Evolutionary conservation across 2,113 vertebrate genomes (phyloP), one percentile per base, ranked within the genome.

Genomic region (Hyaena hyaena): DNA sequence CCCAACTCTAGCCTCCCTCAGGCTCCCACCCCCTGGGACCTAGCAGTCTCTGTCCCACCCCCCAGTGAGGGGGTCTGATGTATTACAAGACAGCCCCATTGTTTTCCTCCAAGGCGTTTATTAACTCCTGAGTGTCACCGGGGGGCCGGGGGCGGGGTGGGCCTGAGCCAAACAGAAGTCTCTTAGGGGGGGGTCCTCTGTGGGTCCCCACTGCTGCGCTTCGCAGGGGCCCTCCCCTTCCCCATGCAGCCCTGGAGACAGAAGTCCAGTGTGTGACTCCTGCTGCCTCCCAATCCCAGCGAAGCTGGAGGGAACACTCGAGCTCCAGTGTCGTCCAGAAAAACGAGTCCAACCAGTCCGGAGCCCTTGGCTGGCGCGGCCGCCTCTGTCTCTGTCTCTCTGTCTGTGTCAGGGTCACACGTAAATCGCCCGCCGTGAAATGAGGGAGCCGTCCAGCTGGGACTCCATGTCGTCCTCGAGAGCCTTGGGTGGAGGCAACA

Each of bases 391-490:
- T 77, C 31, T 39, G 16, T 79, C 58, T 81, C 58, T 81, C 77
- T 61, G 33, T 23, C 35, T 83, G 68, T 82, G 81, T 79, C 15
- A 7, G 24, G n/a, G 39, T 99, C 99, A 99, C 98, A 99, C 99
- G 4, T 99, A 99, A 82, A 99, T 99, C 0, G 99, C 99, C 98
- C 99, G 99, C 98, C 99, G 99, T 21, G 99, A 99, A 97, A 99
- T 99, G 98, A 99, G 99, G 0, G 99, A 99, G 71, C 99, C 99
- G 0, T 99, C 99, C 39, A 99, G 98, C 97, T 99, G 99, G 33
- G 99, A 99, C 98, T 99, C 99, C 99, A 99, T 99, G 98, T 99
- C 99, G 17, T 99, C 99, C 74, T 99, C 99, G 7, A 99, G 86
- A 68, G 99, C 99, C 35, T 99, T 97, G 31, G 99, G 98, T 2